phyloP scores from a whole-genome alignment of 2,888 invertebrate genomes.

The Hydrotaea cyrtoneurina region DNA sequence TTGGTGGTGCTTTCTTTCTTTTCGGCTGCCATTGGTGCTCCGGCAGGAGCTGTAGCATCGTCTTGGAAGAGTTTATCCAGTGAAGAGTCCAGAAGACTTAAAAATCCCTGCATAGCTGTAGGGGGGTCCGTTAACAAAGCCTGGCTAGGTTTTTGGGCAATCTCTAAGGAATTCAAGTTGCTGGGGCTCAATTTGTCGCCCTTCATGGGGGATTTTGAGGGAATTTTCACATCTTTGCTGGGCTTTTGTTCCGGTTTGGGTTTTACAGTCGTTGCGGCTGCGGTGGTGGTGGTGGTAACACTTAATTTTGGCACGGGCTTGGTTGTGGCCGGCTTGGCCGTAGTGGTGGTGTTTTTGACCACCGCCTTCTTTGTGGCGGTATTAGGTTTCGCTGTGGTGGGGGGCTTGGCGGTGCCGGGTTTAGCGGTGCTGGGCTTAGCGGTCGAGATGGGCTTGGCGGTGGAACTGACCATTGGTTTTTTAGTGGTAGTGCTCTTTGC shows the following conservation, averaged over 20 bases:
- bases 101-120: slow-evolving; percentile 76
- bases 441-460: slow-evolving; percentile 32
- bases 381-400: slow-evolving; percentile 49
- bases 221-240: slow-evolving; percentile 40
- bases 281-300: slow-evolving; percentile 17
- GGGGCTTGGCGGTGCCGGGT: slow-evolving; percentile 43
- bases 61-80: slow-evolving; percentile 77
- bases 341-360: not conserved
- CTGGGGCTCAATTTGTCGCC: slow-evolving; percentile 4
- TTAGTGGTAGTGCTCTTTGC: slow-evolving; percentile 55
- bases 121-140: slow-evolving; percentile 58
- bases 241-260: slow-evolving; percentile 35
- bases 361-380: slow-evolving; percentile 37
- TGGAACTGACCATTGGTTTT: slow-evolving; percentile 44
- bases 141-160: slow-evolving; percentile 45
- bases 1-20: slow-evolving; percentile 58
- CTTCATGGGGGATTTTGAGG: slow-evolving; percentile 16
- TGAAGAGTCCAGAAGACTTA: slow-evolving; percentile 78
- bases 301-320: slow-evolving; percentile 18
- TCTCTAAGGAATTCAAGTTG: slow-evolving; percentile 54
- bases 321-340: slow-evolving; percentile 17
- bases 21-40: slow-evolving; percentile 42
- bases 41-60: not conserved
- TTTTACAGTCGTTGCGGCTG: not conserved
- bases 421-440: slow-evolving; percentile 36